Base-by-base conservation (phyloP, 2,797 vertebrate genomes). In the Myotis daubentonii region DNA sequence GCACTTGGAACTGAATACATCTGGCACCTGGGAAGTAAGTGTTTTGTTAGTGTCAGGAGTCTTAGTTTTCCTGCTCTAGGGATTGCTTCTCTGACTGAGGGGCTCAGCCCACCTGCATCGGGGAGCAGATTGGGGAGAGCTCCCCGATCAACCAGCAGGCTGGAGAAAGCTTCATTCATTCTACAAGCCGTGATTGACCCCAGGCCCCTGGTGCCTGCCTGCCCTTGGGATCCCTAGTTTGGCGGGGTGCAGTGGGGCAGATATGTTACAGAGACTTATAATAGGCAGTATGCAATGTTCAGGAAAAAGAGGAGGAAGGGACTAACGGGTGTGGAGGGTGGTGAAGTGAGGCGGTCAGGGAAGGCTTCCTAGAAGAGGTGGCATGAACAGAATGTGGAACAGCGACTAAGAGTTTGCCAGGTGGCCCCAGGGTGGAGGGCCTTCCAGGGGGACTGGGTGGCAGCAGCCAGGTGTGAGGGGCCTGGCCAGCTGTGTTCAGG, bases 271-370 rank as follows among this genome's bases (percentile, higher is more conserved):
- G 36, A 60, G 36, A n/a, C 25, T 55, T 66, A n/a, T 33, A 65
- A 55, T 9, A 53, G 38, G 57, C 7, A 20, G 20, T 49, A 2
- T 36, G 28, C 22, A 6, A 70, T 19, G 30, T 53, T 47, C 36
- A 53, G 70, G 38, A 65, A 87, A 49, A 33, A 79, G 25, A 89
- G 15, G 10, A 93, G 62, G 49, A 25, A 89, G 65, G 51, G 57
- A 0, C 2, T 33, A 8, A 53, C 4, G 19, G 6, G 15, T 23
- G 1, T 41, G 62, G 30, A 11, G 17, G 19, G 2, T 13, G 76
- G 23, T 9, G 20, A 47, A 76, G 28, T 3, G 20, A 51, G 41
- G 74, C 10, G 23, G 51, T 53, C 71, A 57, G 83, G 78, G 51
- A 51, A 51, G 80, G 25, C 66, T 78, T 72, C 49, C 51, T 8